A percentile compares a stretch with the other conserved stretches of the same genome.
phyloP scores from a whole-genome alignment of 2,888 invertebrate genomes.

The Listrodromus nycthemerus region DNA sequence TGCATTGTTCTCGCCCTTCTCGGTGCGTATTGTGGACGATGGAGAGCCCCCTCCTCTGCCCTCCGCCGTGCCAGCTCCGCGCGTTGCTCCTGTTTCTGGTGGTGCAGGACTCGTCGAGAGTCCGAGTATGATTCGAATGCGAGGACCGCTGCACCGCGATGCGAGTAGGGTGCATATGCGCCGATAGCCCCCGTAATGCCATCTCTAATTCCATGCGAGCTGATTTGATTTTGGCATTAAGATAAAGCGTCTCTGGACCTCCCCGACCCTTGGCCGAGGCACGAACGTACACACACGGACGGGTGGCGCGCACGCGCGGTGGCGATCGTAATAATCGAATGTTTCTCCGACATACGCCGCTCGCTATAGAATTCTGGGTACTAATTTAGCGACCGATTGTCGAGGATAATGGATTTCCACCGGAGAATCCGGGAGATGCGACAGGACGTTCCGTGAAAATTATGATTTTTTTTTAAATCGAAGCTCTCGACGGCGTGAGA shows the following conservation, averaged over 20 bases:
- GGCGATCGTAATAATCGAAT: conserved; percentile 36
- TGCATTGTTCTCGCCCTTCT: conserved; percentile 82
- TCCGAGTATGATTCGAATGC: conserved; percentile 40
- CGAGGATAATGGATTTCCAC: conserved; percentile 3
- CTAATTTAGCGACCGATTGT: conserved; percentile 10
- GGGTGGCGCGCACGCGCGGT: neutral
- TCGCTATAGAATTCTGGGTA: conserved; percentile 4
- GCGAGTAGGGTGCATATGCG: conserved; percentile 81
- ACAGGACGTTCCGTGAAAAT: neutral
- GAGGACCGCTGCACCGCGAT: conserved; percentile 52
- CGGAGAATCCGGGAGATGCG: neutral
- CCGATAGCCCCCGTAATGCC: conserved; percentile 83
- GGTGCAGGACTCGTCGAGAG: conserved; percentile 45
- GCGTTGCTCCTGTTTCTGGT: conserved; percentile 42
- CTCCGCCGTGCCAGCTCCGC: conserved; percentile 5
- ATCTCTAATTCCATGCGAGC: conserved; percentile 84
- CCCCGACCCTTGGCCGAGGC: conserved; percentile 1
- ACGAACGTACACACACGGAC: conserved; percentile 1
- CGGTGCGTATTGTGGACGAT: conserved; percentile 76
- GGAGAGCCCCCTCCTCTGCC: conserved; percentile 63
- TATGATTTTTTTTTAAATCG: neutral
- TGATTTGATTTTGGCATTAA: conserved; percentile 84
- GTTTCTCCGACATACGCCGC: conserved; percentile 21
- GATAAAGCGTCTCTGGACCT: conserved; percentile 79
- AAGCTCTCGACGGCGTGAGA: conserved; percentile 10